Base-by-base conservation (phyloP, 2,888 invertebrate species). In the Phalangium opilio region DNA sequence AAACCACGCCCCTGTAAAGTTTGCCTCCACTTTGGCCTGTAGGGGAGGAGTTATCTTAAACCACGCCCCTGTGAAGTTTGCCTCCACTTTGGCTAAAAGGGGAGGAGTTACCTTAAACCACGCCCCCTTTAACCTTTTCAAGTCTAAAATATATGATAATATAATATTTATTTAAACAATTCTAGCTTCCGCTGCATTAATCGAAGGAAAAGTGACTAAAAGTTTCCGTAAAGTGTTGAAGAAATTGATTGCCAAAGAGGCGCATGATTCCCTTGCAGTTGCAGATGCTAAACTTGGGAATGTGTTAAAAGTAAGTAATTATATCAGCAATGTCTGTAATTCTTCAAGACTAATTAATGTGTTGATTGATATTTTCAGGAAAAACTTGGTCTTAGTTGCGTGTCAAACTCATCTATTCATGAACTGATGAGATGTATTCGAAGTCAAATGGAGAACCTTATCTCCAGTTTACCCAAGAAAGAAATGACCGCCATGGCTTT, bases 401-500 rank as follows among this genome's bases (percentile, higher is more conserved):
- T 93, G 0, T 80, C 82, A 48, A 93, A 89, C 63, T 79, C 79
- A 0, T 69, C 76, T 1, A 77, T 89, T 2, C 80, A 80, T 60
- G 89, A 91, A 63, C 66, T 91, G 50, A 86, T 90, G 83, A 70
- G 96, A 64, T 90, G 95, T 62, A 96, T 98, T 56, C 76, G 98
- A 32, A 81, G 82, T 40, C 96, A 99, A 67, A 75, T 86, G 61
- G 89, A 93, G 66, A 83, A 82, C 60, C 73, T 98, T 1, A 71
- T 98, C 1, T 78, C 81, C 3, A 90, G 87, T 0, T 68, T 91
- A 39, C 82, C 84, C 2, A 57, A 64, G 48, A 87, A 85, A 61
- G 95, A 96, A 66, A 80, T 91, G 77, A 80, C 87, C 0, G 93
- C 95, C 1, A 98, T 98, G 96, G 82, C 91, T 0, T 72, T 99